These are phyloP conservation scores for human DNA, from an alignment of 2,113 vertebrate species.

Conservation along the genomic window DNA sequence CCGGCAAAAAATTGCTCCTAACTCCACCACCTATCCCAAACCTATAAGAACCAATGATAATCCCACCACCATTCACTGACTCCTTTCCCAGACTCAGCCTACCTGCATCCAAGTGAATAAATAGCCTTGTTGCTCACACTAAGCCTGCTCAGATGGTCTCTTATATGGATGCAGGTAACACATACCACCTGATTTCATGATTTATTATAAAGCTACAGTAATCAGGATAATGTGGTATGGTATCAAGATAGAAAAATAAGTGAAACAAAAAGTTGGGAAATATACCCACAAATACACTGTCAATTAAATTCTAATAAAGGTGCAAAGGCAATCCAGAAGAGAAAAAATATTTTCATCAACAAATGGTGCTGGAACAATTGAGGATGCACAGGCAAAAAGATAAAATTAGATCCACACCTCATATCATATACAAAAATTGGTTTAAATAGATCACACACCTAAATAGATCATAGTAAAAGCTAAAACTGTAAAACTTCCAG, in stretches of 20 bases:
- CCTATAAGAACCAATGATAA: no score
- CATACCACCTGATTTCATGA: neutral
- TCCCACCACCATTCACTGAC: no score
- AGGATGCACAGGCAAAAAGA: neutral
- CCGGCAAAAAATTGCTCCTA: no score
- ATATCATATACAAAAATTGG: neutral
- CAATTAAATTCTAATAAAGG: neutral
- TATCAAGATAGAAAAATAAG: neutral
- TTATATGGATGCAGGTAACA: no score
- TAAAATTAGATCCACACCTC: neutral
- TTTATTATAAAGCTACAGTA: neutral
- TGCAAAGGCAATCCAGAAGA: neutral
- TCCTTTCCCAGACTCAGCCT: no score
- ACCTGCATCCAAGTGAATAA: no score
- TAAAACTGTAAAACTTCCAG: neutral
- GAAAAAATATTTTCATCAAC: neutral
- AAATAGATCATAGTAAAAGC: neutral
- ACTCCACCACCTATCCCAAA: no score
- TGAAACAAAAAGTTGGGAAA: neutral
- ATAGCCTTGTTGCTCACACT: no score
- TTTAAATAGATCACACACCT: neutral
- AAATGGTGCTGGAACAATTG: neutral
- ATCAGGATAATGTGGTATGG: neutral
- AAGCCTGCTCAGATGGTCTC: no score
- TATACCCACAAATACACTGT: neutral